phyloP scores from a whole-genome alignment of 2,797 vertebrate species.

The Hemibagrus guttatus region DNA sequence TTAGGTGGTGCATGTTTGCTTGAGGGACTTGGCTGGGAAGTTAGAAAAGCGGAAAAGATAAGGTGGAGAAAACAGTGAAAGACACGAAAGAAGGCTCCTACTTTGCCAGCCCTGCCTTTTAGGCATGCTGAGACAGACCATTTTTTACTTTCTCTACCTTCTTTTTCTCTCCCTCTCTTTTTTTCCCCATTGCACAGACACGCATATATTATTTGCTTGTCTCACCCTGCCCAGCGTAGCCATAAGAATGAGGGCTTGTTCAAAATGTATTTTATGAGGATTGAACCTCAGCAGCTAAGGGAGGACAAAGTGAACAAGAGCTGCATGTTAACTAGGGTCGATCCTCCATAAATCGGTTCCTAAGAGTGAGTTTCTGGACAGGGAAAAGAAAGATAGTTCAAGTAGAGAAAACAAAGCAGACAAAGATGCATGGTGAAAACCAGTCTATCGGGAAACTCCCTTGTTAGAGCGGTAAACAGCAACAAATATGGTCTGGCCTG shows the following conservation, averaged over 20 bases:
- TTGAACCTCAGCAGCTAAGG: not conserved
- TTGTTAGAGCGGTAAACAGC: slow-evolving; percentile 30
- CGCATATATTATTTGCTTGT: not conserved
- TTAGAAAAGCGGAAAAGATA: not conserved
- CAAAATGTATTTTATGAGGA: not conserved
- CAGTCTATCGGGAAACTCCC: slow-evolving; percentile 54
- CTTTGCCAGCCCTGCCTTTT: slow-evolving; percentile 22
- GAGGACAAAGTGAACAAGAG: slow-evolving; percentile 30
- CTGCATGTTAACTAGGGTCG: slow-evolving; percentile 44
- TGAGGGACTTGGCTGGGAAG: not conserved
- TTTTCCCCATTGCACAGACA: not conserved
- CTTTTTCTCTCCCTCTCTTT: not conserved
- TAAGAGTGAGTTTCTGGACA: slow-evolving; percentile 17
- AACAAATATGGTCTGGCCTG: slow-evolving; percentile 21
- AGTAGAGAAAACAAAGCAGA: not conserved
- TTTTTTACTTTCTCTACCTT: slow-evolving; percentile 11
- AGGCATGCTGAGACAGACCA: slow-evolving; percentile 42
- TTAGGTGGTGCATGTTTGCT: slow-evolving; percentile 33
- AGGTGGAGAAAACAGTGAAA: not conserved
- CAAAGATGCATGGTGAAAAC: slow-evolving; percentile 36
- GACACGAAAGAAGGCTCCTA: not conserved
- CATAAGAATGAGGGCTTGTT: not conserved
- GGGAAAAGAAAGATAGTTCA: not conserved
- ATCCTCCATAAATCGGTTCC: slow-evolving; percentile 38
- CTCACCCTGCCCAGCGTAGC: not conserved